Percentiles rank a stretch among this genome's conserved stretches.
Evolutionary conservation across 2,888 invertebrate genomes (phyloP).

Genomic region (Pseudanteris insignis): DNA sequence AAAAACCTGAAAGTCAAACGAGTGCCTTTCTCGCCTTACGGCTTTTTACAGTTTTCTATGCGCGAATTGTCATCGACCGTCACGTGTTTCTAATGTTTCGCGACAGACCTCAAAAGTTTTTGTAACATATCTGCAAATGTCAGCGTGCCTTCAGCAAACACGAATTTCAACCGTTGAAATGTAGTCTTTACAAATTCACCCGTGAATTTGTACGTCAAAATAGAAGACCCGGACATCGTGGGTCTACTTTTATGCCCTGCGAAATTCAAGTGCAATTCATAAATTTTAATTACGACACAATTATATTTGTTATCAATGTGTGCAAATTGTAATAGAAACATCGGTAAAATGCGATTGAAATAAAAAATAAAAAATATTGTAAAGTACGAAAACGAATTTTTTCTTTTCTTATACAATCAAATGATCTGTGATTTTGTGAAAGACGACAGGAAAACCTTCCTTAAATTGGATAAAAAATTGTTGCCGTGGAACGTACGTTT

Average conservation of each 20-base stretch:
- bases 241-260: conserved; percentile 1
- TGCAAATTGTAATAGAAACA: too few relatives aligned
- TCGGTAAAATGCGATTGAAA: too few relatives aligned
- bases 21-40: conserved; percentile 24
- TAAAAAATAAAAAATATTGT: too few relatives aligned
- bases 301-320: conserved; percentile 10
- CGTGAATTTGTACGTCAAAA: too few relatives aligned
- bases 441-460: too few relatives aligned
- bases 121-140: conserved; percentile 8
- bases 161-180: neutral
- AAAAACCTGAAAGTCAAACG: conserved; percentile 6
- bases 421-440: too few relatives aligned
- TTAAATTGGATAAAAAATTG: too few relatives aligned
- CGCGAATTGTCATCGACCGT: neutral
- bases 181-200: neutral
- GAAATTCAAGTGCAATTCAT: conserved; percentile 39
- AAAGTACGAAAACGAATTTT: too few relatives aligned
- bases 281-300: conserved; percentile 7
- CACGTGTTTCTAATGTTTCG: conserved; percentile 4
- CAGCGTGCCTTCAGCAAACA: conserved; percentile 23
- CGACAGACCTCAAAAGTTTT: conserved; percentile 7
- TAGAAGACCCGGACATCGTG: too few relatives aligned
- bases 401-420: too few relatives aligned
- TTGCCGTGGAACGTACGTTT: too few relatives aligned
- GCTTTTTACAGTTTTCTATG: conserved; percentile 2